Percentiles rank a stretch among this genome's conserved stretches.
Conservation (phyloP, 64 coral and sea anemone genomes). For the Actinia tenebrosa region DNA sequence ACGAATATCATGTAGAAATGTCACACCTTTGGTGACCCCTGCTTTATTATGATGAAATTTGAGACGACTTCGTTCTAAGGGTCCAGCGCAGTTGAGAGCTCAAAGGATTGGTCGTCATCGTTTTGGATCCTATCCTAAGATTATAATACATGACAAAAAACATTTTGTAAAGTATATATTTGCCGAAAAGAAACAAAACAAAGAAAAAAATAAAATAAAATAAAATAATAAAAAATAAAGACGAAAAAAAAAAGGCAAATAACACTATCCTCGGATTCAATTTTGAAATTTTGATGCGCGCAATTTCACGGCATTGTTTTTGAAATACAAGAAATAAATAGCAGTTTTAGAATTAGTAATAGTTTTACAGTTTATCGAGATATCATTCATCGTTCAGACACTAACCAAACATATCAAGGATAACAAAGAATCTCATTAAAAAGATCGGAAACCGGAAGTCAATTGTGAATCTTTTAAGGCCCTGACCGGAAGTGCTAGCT, state of each 20-base stretch:
- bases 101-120: background rate
- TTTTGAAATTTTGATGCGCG: no score
- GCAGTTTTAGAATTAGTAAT: background rate
- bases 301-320: no score
- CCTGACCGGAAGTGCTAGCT: background rate
- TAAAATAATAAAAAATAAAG: no score
- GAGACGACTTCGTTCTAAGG: background rate
- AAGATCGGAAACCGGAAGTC: background rate
- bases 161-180: no score
- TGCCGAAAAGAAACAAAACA: no score
- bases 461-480: background rate
- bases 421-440: background rate
- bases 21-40: constrained; percentile 14
- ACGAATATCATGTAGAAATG: constrained; percentile 7
- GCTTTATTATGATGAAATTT: constrained; percentile 4
- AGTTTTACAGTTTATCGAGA: background rate
- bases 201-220: background rate
- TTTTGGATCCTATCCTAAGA: background rate
- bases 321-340: no score
- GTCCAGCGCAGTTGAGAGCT: background rate
- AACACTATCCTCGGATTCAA: background rate
- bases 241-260: no score
- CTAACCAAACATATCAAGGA: background rate
- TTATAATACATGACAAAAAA: no score
- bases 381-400: background rate